Evolutionary conservation across 2,113 vertebrate species (phyloP).

Genomic region (Lutjanus erythropterus): DNA sequence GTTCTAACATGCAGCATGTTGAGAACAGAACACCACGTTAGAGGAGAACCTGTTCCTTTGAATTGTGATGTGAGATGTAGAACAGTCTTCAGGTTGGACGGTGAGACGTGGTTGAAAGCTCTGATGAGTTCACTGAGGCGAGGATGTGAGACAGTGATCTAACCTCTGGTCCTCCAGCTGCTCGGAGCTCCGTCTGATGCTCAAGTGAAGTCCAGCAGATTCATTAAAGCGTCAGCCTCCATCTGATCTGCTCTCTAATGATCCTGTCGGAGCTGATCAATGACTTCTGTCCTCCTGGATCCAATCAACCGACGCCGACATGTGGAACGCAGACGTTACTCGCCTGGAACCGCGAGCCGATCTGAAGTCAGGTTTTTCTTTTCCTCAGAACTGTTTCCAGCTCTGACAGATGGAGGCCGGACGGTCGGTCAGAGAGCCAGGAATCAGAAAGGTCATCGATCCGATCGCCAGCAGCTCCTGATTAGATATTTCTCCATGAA

Average conservation of each 20-base stretch:
- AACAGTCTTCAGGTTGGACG: too few relatives aligned
- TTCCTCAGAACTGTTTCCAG: background rate
- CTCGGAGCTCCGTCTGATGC: background rate
- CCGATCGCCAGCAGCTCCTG: background rate
- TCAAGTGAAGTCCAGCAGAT: conserved; percentile 16
- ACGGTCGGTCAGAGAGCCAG: background rate
- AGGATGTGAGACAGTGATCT: background rate
- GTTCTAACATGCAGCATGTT: too few relatives aligned
- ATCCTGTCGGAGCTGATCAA: conserved; percentile 23
- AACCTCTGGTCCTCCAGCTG: background rate
- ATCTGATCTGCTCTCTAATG: conserved; percentile 28
- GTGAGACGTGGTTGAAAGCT: too few relatives aligned
- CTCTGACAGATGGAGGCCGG: background rate
- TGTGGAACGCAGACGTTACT: background rate
- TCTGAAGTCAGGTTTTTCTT: conserved; percentile 11
- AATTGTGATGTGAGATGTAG: too few relatives aligned
- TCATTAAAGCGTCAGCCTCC: conserved; percentile 7
- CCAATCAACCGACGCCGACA: background rate
- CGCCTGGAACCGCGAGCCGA: background rate
- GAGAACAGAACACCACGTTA: too few relatives aligned
- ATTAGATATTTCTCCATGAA: too few relatives aligned
- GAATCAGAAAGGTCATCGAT: background rate
- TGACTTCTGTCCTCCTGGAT: conserved; percentile 6
- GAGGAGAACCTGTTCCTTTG: too few relatives aligned
- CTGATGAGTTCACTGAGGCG: too few relatives aligned